Evolutionary conservation across 2,888 invertebrate species (phyloP).

Genomic region (Caenorhabditis wallacei): DNA sequence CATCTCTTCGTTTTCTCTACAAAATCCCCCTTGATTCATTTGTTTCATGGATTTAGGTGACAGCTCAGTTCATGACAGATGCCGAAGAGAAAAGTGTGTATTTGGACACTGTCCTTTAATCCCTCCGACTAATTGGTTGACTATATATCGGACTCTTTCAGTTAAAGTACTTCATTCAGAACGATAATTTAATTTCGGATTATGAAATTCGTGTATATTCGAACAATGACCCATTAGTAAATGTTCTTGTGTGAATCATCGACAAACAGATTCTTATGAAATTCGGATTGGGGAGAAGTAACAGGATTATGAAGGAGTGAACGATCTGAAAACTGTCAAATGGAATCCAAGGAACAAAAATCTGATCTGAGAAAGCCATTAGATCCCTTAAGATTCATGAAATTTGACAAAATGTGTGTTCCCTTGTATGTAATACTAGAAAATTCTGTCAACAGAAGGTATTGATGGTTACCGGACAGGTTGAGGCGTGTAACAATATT

Average conservation of each 20-base stretch:
- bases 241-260: conserved; percentile 4
- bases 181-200: conserved; percentile 28
- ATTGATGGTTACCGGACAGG: conserved; percentile 36
- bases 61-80: conserved; percentile 41
- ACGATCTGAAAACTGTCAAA: neutral
- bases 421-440: conserved; percentile 7
- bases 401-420: conserved; percentile 20
- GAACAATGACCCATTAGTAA: conserved; percentile 12
- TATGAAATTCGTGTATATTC: conserved; percentile 35
- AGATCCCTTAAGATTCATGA: neutral
- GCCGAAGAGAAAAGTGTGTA: conserved; percentile 22
- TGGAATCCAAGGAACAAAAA: too few species aligned
- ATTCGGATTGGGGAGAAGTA: neutral
- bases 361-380: too few species aligned
- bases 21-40: conserved; percentile 13
- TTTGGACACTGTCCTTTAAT: conserved; percentile 23
- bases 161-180: conserved; percentile 8
- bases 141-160: conserved; percentile 33
- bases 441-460: conserved; percentile 40
- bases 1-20: neutral
- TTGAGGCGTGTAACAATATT: conserved; percentile 53
- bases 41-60: conserved; percentile 37
- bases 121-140: conserved; percentile 44
- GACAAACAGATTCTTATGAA: conserved; percentile 3
- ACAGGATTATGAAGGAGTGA: neutral